Evolutionary conservation across 2,888 invertebrate species (phyloP).

Genomic region (Cryptus armator): DNA sequence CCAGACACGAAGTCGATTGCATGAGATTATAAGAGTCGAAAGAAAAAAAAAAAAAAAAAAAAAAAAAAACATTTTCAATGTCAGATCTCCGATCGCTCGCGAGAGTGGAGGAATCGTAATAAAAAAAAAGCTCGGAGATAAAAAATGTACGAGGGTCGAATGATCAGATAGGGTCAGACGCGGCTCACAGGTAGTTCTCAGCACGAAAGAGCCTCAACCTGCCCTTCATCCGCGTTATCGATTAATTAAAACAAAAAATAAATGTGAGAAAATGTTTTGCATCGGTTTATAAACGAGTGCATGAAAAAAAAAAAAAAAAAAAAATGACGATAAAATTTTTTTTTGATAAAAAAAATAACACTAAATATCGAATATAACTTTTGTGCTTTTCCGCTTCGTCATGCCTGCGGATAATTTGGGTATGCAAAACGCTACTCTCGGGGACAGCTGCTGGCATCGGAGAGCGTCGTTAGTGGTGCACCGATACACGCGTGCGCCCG

Average conservation of each 20-base stretch:
- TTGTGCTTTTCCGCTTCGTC: conserved; percentile 9
- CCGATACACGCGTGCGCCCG: conserved; percentile 33
- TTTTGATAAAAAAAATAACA: background rate
- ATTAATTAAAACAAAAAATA: conserved; percentile 6
- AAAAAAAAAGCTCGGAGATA: conserved; percentile 12
- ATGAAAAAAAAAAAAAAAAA: background rate
- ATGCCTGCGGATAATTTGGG: conserved; percentile 5
- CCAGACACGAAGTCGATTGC: background rate
- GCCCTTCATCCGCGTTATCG: conserved; percentile 18
- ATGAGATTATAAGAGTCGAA: background rate
- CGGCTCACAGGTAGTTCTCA: conserved; percentile 26
- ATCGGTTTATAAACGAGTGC: too few species aligned
- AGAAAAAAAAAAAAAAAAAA: background rate
- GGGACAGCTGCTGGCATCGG: conserved; percentile 61
- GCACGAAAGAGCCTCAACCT: conserved; percentile 19
- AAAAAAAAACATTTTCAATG: conserved; percentile 37
- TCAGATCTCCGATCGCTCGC: conserved; percentile 37
- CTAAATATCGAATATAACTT: background rate
- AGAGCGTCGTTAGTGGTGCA: conserved; percentile 56
- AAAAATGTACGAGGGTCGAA: conserved; percentile 18
- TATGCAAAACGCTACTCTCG: conserved; percentile 51
- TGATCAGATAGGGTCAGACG: conserved; percentile 33
- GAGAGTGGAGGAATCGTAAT: background rate
- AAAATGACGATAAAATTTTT: too few species aligned
- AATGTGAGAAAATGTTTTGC: background rate